Percentiles rank a stretch among this genome's conserved stretches.
These are phyloP conservation scores for Zeuzera pyrina DNA, from an alignment of 2,888 invertebrate genomes.

Conservation along the genomic window DNA sequence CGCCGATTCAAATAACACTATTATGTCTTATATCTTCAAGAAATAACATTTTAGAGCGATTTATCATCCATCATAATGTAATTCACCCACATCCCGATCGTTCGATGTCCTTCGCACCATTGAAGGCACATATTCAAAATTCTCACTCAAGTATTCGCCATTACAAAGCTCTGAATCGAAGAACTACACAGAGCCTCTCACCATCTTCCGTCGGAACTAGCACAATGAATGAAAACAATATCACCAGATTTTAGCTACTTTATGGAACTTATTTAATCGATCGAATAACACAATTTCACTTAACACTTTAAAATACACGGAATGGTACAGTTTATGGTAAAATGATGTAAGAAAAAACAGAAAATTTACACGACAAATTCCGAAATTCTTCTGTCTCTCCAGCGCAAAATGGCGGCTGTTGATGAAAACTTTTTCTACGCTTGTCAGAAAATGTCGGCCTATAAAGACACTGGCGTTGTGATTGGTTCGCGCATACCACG, in stretches of 20 bases:
- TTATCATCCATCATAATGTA: conserved; percentile 68
- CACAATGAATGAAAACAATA: conserved; percentile 81
- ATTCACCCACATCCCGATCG: conserved; percentile 78
- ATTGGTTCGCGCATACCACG: conserved; percentile 63
- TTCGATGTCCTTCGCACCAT: conserved; percentile 80
- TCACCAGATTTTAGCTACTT: conserved; percentile 71
- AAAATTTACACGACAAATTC: conserved; percentile 81
- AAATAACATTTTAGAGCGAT: conserved; percentile 71
- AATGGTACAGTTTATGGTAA: conserved; percentile 70
- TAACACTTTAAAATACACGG: conserved; percentile 75
- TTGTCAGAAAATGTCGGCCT: conserved; percentile 86
- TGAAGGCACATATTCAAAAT: conserved; percentile 83
- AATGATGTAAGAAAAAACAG: conserved; percentile 75
- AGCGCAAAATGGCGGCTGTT: conserved; percentile 96
- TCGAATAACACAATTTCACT: conserved; percentile 66
- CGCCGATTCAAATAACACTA: conserved; percentile 73
- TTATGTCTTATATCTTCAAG: conserved; percentile 66
- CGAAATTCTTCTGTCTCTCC: conserved; percentile 84
- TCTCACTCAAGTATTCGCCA: conserved; percentile 85
- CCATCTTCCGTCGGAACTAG: conserved; percentile 82
- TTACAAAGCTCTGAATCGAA: conserved; percentile 82
- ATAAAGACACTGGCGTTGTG: conserved; percentile 43
- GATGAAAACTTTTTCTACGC: conserved; percentile 96
- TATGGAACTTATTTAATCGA: conserved; percentile 60
- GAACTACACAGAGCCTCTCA: conserved; percentile 81